Percentiles rank a stretch among this genome's conserved stretches.
phyloP scores from a whole-genome alignment of 2,888 invertebrate genomes.

The Drosophila quasianomalipes region DNA sequence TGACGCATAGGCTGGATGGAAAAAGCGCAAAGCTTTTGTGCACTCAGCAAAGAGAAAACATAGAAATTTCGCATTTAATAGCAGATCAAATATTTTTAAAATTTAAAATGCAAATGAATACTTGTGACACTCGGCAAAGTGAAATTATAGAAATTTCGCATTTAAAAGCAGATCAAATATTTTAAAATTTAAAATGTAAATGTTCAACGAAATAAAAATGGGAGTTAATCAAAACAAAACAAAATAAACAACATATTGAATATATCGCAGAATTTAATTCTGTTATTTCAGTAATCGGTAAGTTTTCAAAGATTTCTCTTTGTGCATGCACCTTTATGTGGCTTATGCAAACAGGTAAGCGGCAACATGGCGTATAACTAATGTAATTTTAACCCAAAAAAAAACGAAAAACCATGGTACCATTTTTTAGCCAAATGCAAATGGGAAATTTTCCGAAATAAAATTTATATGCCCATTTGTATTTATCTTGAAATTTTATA shows the following conservation, averaged over 20 bases:
- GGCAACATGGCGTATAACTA: constrained; percentile 57
- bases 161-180: neutral
- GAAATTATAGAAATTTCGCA: neutral
- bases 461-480: constrained; percentile 70
- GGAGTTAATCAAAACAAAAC: neutral
- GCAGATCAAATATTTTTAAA: constrained; percentile 1
- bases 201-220: neutral
- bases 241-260: neutral
- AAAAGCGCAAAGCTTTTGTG: constrained; percentile 6
- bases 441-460: constrained; percentile 54
- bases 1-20: constrained; percentile 8
- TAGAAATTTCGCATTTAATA: neutral
- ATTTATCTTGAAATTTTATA: constrained; percentile 72
- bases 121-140: constrained; percentile 23
- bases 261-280: neutral
- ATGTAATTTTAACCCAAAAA: constrained; percentile 66
- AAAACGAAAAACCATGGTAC: constrained; percentile 22
- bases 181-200: neutral
- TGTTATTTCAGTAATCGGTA: neutral
- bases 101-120: neutral
- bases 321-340: constrained; percentile 19
- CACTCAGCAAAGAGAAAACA: constrained; percentile 28
- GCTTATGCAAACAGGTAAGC: constrained; percentile 35
- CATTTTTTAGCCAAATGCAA: constrained; percentile 63
- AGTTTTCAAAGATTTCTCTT: constrained; percentile 16